phyloP scores from a whole-genome alignment of 2,888 invertebrate species.

The Platycheirus rosarum region DNA sequence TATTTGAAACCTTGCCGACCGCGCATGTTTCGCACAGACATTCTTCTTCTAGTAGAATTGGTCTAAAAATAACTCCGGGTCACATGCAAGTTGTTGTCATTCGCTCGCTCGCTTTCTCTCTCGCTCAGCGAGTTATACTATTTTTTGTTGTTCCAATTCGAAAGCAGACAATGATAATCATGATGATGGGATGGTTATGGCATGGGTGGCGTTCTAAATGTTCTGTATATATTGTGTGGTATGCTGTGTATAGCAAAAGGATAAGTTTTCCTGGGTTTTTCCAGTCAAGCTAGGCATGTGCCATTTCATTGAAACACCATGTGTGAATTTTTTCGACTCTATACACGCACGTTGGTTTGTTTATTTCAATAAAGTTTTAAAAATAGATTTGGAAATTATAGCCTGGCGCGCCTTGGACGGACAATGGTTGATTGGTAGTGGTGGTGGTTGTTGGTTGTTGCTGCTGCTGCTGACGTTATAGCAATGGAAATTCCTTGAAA shows the following conservation, averaged over 20 bases:
- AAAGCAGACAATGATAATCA: constrained; percentile 38
- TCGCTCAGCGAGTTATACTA: neutral
- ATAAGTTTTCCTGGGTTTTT: constrained; percentile 73
- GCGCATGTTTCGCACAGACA: constrained; percentile 54
- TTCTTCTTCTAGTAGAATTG: constrained; percentile 27
- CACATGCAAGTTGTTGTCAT: constrained; percentile 48
- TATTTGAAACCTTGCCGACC: constrained; percentile 42
- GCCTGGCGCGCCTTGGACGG: constrained; percentile 29
- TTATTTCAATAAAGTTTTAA: constrained; percentile 58
- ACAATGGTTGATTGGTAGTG: constrained; percentile 20
- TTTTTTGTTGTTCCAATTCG: constrained; percentile 32
- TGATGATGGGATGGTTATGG: constrained; percentile 17
- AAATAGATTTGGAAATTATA: constrained; percentile 56
- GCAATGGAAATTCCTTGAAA: constrained; percentile 60
- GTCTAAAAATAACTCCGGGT: constrained; percentile 66
- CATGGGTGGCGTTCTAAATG: constrained; percentile 48
- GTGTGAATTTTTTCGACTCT: constrained; percentile 47
- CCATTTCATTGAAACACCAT: constrained; percentile 71
- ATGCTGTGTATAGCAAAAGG: constrained; percentile 49
- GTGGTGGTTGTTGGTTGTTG: constrained; percentile 11
- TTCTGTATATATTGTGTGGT: neutral
- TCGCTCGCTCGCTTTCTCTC: constrained; percentile 1
- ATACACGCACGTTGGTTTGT: constrained; percentile 68
- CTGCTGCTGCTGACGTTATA: constrained; percentile 38
- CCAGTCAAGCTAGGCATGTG: constrained; percentile 56